Conservation (phyloP, 1,140 invertebrate species). For the Neoseiulus cucumeris region DNA sequence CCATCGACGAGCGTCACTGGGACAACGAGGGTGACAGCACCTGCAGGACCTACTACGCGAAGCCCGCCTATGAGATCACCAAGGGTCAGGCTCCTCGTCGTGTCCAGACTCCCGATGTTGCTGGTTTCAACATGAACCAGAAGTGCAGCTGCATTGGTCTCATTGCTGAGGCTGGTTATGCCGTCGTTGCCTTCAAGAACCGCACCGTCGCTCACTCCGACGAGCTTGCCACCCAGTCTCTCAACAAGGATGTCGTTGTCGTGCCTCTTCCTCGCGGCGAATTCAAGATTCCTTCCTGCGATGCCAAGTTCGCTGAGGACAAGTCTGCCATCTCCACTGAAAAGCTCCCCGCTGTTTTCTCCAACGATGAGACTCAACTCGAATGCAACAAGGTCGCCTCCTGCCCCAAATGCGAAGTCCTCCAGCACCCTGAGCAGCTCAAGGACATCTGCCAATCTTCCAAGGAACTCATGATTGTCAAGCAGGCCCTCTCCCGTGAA, state of each 20-base stretch:
- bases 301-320: not conserved
- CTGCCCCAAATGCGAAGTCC: slow-evolving; percentile 1
- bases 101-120: not conserved
- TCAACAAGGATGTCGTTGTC: not conserved
- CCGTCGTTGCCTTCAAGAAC: not conserved
- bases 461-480: not conserved
- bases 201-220: not conserved
- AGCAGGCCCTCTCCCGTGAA: not conserved
- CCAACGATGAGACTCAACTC: not conserved
- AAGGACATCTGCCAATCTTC: not conserved
- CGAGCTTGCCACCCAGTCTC: not conserved
- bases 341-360: not conserved
- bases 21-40: not conserved
- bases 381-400: not conserved
- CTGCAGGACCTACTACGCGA: not conserved
- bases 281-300: not conserved
- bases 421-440: not conserved
- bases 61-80: slow-evolving; percentile 1
- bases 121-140: not conserved
- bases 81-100: not conserved
- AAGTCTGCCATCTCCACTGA: not conserved
- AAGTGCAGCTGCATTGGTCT: not conserved
- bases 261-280: not conserved
- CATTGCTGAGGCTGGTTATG: not conserved
- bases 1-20: slow-evolving; percentile 1